Percentiles rank a stretch among this genome's conserved stretches.
These are phyloP conservation scores for Ptilorrhoa leucosticta DNA, from an alignment of 2,113 vertebrate genomes.

Conservation along the genomic window DNA sequence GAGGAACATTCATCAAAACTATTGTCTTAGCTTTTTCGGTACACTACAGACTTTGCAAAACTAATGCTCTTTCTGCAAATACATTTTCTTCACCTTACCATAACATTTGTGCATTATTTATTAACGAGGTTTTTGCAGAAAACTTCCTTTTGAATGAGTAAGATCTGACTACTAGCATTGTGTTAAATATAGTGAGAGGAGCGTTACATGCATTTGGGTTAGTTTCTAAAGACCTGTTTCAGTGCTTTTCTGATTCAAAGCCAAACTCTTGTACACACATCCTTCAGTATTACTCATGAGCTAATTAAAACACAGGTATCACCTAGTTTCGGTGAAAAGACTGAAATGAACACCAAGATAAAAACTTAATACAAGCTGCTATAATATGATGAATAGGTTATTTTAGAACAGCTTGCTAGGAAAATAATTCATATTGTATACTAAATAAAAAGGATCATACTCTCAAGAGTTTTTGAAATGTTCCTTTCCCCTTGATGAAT, in stretches of 20 bases:
- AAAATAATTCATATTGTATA: conserved; percentile 63
- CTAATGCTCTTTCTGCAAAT: neutral
- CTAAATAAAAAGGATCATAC: conserved; percentile 65
- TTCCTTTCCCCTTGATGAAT: conserved; percentile 78
- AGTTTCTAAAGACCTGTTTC: neutral
- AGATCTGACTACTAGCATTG: neutral
- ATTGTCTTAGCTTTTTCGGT: neutral
- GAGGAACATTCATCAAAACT: neutral
- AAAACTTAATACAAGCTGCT: conserved; percentile 51
- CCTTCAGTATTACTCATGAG: neutral
- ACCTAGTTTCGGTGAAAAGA: conserved; percentile 10
- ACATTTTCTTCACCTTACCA: neutral
- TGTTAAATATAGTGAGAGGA: neutral
- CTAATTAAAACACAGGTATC: conserved; percentile 39
- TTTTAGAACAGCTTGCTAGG: conserved; percentile 49
- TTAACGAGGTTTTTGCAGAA: neutral
- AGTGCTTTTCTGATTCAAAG: neutral
- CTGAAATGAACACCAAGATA: conserved; percentile 27
- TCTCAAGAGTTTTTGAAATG: conserved; percentile 65
- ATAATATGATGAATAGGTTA: conserved; percentile 20
- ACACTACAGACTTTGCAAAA: neutral
- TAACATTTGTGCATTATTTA: neutral
- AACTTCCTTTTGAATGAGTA: neutral
- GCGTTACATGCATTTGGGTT: neutral
- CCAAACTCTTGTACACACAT: neutral